Percentiles rank a stretch among this genome's conserved stretches.
phyloP scores from a whole-genome alignment of 2,113 vertebrate genomes.

The Myotis brandtii region DNA sequence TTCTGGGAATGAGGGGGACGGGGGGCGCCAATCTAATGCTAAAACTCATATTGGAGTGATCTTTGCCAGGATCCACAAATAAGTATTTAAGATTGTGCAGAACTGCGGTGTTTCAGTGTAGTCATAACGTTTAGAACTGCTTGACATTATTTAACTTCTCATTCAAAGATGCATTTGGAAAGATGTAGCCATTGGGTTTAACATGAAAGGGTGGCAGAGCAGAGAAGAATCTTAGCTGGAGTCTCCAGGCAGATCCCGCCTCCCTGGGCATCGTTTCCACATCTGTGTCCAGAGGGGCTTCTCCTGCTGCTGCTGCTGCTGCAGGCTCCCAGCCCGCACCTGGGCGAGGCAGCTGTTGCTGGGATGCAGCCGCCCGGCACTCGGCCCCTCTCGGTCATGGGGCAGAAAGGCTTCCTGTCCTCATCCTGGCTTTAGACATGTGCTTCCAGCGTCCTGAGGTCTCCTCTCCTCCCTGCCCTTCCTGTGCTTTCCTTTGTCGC shows the following conservation, averaged over 20 bases:
- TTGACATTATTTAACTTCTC: background rate
- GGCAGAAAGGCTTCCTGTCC: background rate
- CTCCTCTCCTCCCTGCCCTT: background rate
- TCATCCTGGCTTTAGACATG: background rate
- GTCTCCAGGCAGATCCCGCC: background rate
- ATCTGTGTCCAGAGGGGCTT: fast-evolving
- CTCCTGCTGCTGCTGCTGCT: background rate
- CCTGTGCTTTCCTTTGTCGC: too few species aligned
- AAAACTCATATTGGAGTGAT: background rate
- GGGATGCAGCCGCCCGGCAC: background rate
- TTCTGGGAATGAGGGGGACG: background rate
- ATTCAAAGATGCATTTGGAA: background rate
- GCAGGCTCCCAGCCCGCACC: background rate
- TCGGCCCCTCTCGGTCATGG: background rate
- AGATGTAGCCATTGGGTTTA: background rate
- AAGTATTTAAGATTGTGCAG: background rate
- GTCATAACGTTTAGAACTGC: background rate
- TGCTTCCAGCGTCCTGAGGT: background rate
- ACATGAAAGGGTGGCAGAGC: background rate
- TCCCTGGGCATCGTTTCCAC: background rate
- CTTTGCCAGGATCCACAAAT: background rate
- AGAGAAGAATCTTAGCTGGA: background rate
- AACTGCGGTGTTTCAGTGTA: background rate
- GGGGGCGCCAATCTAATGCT: background rate
- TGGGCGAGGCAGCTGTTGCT: background rate